phyloP scores from a whole-genome alignment of 2,113 vertebrate species.

The Ceratotherium simum region DNA sequence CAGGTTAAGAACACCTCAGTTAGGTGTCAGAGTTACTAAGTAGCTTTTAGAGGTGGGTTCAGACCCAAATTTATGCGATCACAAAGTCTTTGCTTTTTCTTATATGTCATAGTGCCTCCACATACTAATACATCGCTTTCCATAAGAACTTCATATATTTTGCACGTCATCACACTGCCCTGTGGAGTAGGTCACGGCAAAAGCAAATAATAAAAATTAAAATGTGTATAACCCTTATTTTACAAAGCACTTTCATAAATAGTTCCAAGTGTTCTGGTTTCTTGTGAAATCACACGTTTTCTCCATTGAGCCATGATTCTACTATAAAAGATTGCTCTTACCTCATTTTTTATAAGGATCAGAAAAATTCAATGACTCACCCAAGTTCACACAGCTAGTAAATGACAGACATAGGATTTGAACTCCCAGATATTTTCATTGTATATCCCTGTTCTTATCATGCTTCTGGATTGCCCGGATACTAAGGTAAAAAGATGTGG shows the following conservation, averaged over 20 bases:
- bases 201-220: neutral
- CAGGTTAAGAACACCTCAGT: neutral
- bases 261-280: neutral
- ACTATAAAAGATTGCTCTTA: neutral
- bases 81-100: neutral
- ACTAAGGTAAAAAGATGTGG: neutral
- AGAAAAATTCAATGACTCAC: neutral
- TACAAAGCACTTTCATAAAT: neutral
- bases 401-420: neutral
- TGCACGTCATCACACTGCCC: neutral
- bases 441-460: neutral
- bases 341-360: neutral
- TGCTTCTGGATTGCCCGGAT: neutral
- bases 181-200: neutral
- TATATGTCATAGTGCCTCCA: neutral
- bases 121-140: neutral
- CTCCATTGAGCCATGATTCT: neutral
- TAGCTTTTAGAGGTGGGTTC: neutral
- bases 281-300: conserved; percentile 17
- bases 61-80: neutral
- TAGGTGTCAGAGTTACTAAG: neutral
- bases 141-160: neutral
- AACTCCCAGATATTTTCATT: neutral
- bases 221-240: neutral
- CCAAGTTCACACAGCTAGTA: neutral